Base-by-base conservation (phyloP, 2,888 invertebrate genomes). In the Eugnorisma glareosa region DNA sequence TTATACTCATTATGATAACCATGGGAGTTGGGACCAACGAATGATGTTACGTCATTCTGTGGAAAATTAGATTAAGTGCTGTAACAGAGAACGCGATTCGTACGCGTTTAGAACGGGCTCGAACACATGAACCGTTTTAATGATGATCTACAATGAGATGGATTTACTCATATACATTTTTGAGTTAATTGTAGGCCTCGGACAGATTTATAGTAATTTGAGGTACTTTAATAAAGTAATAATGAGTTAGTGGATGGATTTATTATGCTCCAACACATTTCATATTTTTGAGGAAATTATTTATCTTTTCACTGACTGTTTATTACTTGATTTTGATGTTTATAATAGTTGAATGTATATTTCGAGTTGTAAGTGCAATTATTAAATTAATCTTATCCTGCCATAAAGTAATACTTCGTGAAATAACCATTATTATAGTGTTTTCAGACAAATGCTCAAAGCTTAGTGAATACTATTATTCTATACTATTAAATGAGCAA, bases 1-100 rank as follows among this genome's bases (percentile, higher is more conserved):
- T 93, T 93, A 91, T 91, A 87, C 88, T 89, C 85, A 93, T 93
- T 91, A 92, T 84, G 79, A 84, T 91, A 90, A 91, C 92, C 88
- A 88, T 87, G 84, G 85, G 61, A 61, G 61, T 61, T 61, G 61
- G 61, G 82, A 85, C 84, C 86, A 87, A 84, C 75, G 63, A 68
- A 78, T 87, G 67, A 64, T 35, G 77, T 89, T 85, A 86, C 89
- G 82, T 89, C 89, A 86, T 64, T 75, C 67, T 79, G 73, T 79
- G 77, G 77, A 75, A 80, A 82, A 86, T 81, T 79, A 88, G 83
- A 90, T 91, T 86, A 85, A 82, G 86, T 90, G 89, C 83, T 87
- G 87, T 89, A 86, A 89, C 71, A 78, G 78, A 77, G 75, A 75
- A 69, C 73, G 73, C 75, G 75, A 85, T 84, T 86, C 74, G 77